Percentiles rank a stretch among this genome's conserved stretches.
Evolutionary conservation across 2,797 vertebrate species (phyloP).

Genomic region (Gobio occitaniae): DNA sequence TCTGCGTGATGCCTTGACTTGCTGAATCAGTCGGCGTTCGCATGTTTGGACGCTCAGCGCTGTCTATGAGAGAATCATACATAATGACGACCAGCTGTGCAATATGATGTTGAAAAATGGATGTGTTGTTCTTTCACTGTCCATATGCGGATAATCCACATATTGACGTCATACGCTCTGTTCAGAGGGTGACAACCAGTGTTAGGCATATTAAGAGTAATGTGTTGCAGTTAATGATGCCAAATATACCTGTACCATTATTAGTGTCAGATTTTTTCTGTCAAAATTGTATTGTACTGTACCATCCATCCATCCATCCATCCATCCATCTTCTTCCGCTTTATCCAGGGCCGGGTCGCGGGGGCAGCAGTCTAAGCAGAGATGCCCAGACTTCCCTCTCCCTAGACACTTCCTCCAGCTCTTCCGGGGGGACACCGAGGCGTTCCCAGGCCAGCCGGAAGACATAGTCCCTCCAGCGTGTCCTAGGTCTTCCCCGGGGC

Average conservation of each 20-base stretch:
- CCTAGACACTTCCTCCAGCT: too few relatives aligned
- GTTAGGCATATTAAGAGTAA: not conserved
- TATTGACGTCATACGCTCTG: not conserved
- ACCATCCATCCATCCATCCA: too few relatives aligned
- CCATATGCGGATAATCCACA: not conserved
- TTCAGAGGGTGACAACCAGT: not conserved
- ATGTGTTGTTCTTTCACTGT: not conserved
- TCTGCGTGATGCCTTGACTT: not conserved
- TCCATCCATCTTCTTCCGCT: too few relatives aligned
- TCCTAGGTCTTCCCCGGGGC: too few relatives aligned
- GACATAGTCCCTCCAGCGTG: too few relatives aligned
- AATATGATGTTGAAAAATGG: constrained; percentile 24
- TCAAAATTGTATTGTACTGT: too few relatives aligned
- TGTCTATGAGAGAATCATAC: constrained; percentile 13
- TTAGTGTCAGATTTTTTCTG: not conserved
- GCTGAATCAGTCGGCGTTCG: constrained; percentile 4
- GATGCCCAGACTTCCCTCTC: too few relatives aligned
- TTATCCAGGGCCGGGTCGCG: too few relatives aligned
- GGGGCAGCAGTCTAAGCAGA: too few relatives aligned
- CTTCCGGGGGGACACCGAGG: too few relatives aligned
- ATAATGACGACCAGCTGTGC: constrained; percentile 8
- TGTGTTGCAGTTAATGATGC: not conserved
- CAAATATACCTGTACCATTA: not conserved
- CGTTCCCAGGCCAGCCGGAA: too few relatives aligned
- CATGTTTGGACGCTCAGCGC: not conserved